Evolutionary conservation across 2,797 vertebrate genomes (phyloP).

Genomic region (Halcyon smyrnensis): DNA sequence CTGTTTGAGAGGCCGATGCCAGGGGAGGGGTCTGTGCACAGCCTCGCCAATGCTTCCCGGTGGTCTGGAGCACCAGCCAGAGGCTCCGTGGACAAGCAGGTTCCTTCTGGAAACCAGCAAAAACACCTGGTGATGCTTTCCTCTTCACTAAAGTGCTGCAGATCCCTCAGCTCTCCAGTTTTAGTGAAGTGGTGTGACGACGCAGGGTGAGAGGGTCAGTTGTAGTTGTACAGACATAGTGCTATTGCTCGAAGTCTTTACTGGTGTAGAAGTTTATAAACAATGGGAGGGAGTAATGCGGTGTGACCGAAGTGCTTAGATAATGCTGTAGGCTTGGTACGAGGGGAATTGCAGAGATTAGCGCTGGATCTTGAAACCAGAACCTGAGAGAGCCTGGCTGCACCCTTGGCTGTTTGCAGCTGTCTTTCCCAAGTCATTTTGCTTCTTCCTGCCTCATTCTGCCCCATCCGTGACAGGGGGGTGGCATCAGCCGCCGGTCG

Average conservation of each 20-base stretch:
- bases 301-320: not conserved
- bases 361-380: not conserved
- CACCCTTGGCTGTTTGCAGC: not conserved
- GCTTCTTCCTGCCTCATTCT: not conserved
- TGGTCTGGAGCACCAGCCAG: not conserved
- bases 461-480: not conserved
- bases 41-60: fast-evolving
- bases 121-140: not conserved
- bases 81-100: not conserved
- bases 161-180: not conserved
- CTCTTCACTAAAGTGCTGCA: not conserved
- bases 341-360: not conserved
- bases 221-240: not conserved
- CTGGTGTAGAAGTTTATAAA: not conserved
- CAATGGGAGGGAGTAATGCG: not conserved
- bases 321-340: fast-evolving
- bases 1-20: not conserved
- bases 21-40: not conserved
- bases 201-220: not conserved
- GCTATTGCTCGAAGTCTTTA: not conserved
- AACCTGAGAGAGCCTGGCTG: not conserved
- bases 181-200: fast-evolving
- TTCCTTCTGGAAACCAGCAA: not conserved
- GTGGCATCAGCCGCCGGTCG: fast-evolving
- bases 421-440: not conserved